Conservation (phyloP, 2,797 vertebrate species). For the Margarornis squamiger region DNA sequence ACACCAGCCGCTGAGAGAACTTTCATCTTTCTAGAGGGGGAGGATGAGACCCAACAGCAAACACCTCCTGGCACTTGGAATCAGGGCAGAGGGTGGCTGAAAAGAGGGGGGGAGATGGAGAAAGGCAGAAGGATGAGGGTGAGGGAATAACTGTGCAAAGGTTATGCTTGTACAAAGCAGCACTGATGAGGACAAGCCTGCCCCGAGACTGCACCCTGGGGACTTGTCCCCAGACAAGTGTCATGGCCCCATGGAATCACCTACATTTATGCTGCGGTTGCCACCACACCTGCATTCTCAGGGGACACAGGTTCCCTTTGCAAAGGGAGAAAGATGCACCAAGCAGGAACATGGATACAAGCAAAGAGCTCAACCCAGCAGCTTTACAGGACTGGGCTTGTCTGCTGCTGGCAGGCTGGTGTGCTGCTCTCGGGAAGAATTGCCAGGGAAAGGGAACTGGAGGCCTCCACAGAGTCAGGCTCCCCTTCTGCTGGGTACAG, state of each 20-base stretch:
- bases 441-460: rapidly evolving
- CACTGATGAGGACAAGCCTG: rapidly evolving
- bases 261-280: rapidly evolving
- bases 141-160: background rate
- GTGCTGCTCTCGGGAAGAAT: background rate
- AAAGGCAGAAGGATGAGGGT: background rate
- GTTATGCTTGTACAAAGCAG: background rate
- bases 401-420: background rate
- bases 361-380: background rate
- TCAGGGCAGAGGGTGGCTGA: background rate
- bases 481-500: background rate
- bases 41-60: background rate
- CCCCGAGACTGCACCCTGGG: background rate
- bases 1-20: background rate
- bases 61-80: background rate
- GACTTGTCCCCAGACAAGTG: background rate
- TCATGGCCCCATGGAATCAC: rapidly evolving
- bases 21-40: background rate
- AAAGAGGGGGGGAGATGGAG: background rate
- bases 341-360: rapidly evolving
- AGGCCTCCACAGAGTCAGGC: background rate
- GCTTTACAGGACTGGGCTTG: background rate
- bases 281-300: background rate
- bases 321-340: background rate
- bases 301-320: background rate